Base-by-base conservation (phyloP, 2,888 invertebrate species). In the Plagiodera versicolora region DNA sequence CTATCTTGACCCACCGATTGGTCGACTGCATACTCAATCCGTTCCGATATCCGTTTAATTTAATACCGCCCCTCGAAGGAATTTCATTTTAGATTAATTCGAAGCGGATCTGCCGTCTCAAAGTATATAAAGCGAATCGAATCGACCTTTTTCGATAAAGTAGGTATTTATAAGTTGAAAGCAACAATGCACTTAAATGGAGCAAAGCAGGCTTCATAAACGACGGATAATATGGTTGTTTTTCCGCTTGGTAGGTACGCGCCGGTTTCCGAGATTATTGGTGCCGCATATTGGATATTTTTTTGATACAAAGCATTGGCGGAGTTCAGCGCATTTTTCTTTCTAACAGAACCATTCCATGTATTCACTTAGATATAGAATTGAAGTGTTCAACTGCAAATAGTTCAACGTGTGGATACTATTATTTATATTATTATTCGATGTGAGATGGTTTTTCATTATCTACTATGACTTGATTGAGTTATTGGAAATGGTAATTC, bases 41-140 rank as follows among this genome's bases (percentile, higher is more conserved):
- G 10, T 32, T n/a, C 1, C 32, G 9, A 59, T 67, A 71, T 65
- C 68, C 65, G 57, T 67, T 73, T 74, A 75, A 75, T 72, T 69
- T 67, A 70, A 73, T 71, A 72, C 70, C 61, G 53, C 61, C 64
- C 73, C 61, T 65, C 73, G 56, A 68, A 78, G 76, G 77, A 78
- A 78, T 78, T 78, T 78, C 76, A 77, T 77, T 77, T 77, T 72
- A 72, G 71, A 77, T 76, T 75, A 76, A 75, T 76, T 75, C 74
- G 71, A 75, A 74, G 71, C 69, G 70, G 55, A 16, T 24, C 17
- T 19, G 55, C 65, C 67, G 67, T 72, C 72, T 74, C 71, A 72
- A 74, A 73, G 72, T 70, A 58, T 62, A 39, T 69, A 62, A 55
- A 46, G 58, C 28, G 51, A 49, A 30, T 53, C 14, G 14, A 14